Evolutionary conservation across 1,140 invertebrate genomes (phyloP), one percentile per base, ranked within the genome.

Genomic region (Drosophila bipectinata): DNA sequence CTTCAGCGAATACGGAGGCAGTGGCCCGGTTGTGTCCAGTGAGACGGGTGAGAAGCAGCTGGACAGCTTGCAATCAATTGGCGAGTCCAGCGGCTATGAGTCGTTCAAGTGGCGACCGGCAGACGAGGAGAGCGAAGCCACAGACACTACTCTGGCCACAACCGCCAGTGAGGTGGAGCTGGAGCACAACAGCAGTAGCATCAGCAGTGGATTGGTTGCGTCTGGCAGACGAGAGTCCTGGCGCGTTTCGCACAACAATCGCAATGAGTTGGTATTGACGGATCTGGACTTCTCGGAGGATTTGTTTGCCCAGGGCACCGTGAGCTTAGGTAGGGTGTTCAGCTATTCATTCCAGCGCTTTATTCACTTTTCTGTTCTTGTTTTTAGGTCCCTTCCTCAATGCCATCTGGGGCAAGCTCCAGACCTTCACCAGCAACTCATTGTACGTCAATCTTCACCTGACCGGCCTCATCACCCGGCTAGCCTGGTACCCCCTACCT

Each of bases 401-500:
- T 75, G 94, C 95, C 51, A 90, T 99, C 41, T 94, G 99, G 72
- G 94, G 94, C 59, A 97, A 97, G 92, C 92, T 98, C 14, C 97
- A 97, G 83, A 94, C 94, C 58, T 95, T 99, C 93, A 94, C 97
- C 37, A 95, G 95, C 62, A 98, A 98, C 90, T 96, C 96, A 48
- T 93, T 99, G 58, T 95, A 96, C 72, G 94, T 97, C 2, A 99
- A 98, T 93, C 94, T 99, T 53, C 95, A 98, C 85, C 93, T 99
- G 44, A 98, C 97, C 4, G 96, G 96, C 0, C 92, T 99, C 7
- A 94, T 99, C 14, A 96, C 97, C 39, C 94, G 97, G 59, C 93
- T 99, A 37, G 96, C 97, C 3, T 94, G 96, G 44, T 98, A 98
- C 92, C 96, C 98, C 0, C 96, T 98, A 71, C 96, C 97, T 3